phyloP scores from a whole-genome alignment of 2,113 vertebrate species.

The Pleuronectes platessa region DNA sequence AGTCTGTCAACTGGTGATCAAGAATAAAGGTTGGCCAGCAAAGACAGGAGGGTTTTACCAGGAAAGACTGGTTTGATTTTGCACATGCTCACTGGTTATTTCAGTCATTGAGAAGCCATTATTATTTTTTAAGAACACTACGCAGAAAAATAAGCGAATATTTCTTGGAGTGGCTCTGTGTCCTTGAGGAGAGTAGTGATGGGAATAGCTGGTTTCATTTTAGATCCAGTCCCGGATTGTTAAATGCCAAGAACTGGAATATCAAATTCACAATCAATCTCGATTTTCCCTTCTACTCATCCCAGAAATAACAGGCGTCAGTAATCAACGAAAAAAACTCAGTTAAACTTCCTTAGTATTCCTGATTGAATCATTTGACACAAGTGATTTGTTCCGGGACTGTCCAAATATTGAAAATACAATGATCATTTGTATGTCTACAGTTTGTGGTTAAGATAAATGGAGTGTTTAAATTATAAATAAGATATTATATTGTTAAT shows the following conservation, averaged over 20 bases:
- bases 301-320: background rate
- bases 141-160: background rate
- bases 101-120: slow-evolving; percentile 2
- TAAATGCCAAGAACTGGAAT: background rate
- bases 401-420: too few species aligned
- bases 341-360: too few species aligned
- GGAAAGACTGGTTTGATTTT: background rate
- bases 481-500: too few species aligned
- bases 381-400: too few species aligned
- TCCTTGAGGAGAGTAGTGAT: background rate
- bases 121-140: background rate
- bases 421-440: too few species aligned
- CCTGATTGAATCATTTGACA: too few species aligned
- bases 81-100: background rate
- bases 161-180: background rate
- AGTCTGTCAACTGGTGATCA: slow-evolving; percentile 13
- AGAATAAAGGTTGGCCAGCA: slow-evolving; percentile 8
- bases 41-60: background rate
- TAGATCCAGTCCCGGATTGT: background rate
- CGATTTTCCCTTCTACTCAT: background rate
- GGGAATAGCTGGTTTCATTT: background rate
- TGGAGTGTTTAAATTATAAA: too few species aligned
- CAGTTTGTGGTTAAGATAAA: too few species aligned
- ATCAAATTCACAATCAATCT: background rate
- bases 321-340: background rate